These are phyloP conservation scores for Mallateleia sp. DNA, from an alignment of 2,888 invertebrate genomes.

Conservation along the genomic window DNA sequence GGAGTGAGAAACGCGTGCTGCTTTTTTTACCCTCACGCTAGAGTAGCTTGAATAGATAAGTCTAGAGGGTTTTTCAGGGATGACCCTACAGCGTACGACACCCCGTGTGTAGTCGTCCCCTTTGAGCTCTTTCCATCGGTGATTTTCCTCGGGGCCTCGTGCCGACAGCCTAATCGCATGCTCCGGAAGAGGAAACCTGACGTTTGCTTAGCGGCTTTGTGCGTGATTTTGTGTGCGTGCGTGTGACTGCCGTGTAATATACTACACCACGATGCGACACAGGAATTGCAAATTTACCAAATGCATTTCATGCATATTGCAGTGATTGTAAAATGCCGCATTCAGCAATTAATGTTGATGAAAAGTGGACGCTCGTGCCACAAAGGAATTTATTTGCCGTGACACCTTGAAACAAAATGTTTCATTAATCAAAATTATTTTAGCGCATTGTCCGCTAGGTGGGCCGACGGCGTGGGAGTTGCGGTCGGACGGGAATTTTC, in stretches of 20 bases:
- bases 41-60: conserved; percentile 51
- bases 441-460: conserved; percentile 4
- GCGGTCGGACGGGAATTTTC: no score
- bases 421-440: conserved; percentile 65
- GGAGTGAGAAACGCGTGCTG: no score
- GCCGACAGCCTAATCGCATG: conserved; percentile 54
- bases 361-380: conserved; percentile 53
- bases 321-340: conserved; percentile 61
- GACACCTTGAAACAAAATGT: conserved; percentile 55
- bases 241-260: conserved; percentile 40
- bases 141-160: conserved; percentile 39
- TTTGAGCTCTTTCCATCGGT: conserved; percentile 34
- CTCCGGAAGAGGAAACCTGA: conserved; percentile 52
- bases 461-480: no score
- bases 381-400: conserved; percentile 59
- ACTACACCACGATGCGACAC: conserved; percentile 21
- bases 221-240: conserved; percentile 26
- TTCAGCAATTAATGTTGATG: conserved; percentile 54
- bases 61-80: conserved; percentile 53
- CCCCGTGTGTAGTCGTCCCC: conserved; percentile 27
- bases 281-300: conserved; percentile 60
- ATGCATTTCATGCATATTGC: conserved; percentile 68
- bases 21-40: conserved; percentile 11
- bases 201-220: conserved; percentile 56
- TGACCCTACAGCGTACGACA: conserved; percentile 41